Percentiles rank a stretch among this genome's conserved stretches.
phyloP scores from a whole-genome alignment of 2,888 invertebrate species.

The Yponomeuta cagnagella region DNA sequence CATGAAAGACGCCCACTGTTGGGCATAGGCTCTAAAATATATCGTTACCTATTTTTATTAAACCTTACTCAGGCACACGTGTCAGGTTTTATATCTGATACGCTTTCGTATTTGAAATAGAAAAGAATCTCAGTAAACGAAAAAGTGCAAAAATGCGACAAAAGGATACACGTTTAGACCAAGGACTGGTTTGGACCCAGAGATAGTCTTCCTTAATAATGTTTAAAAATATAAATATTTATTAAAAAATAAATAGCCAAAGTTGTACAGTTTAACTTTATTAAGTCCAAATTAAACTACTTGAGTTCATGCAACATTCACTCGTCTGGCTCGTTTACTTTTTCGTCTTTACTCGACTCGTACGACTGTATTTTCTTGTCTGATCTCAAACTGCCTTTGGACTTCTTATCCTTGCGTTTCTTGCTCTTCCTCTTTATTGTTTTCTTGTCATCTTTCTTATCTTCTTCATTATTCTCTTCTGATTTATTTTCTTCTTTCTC shows the following conservation, averaged over 20 bases:
- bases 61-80: too few relatives aligned
- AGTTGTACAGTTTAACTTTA: background rate
- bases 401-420: conserved; percentile 18
- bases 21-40: too few relatives aligned
- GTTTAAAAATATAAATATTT: background rate
- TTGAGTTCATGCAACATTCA: background rate
- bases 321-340: conserved; percentile 56
- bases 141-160: too few relatives aligned
- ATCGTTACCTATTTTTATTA: too few relatives aligned
- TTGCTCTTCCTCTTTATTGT: conserved; percentile 19
- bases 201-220: background rate
- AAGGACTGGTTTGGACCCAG: too few relatives aligned
- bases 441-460: conserved; percentile 21
- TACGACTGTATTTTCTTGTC: conserved; percentile 40
- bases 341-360: conserved; percentile 59
- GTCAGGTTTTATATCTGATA: too few relatives aligned
- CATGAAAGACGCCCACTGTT: too few relatives aligned
- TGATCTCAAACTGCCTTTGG: conserved; percentile 16
- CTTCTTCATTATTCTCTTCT: conserved; percentile 19
- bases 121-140: too few relatives aligned
- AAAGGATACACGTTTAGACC: too few relatives aligned
- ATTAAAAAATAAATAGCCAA: background rate
- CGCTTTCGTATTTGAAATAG: too few relatives aligned
- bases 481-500: conserved; percentile 21
- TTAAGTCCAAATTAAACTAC: background rate